These are phyloP conservation scores for Lutjanus argentimaculatus DNA, from an alignment of 2,797 vertebrate genomes.

Conservation along the genomic window DNA sequence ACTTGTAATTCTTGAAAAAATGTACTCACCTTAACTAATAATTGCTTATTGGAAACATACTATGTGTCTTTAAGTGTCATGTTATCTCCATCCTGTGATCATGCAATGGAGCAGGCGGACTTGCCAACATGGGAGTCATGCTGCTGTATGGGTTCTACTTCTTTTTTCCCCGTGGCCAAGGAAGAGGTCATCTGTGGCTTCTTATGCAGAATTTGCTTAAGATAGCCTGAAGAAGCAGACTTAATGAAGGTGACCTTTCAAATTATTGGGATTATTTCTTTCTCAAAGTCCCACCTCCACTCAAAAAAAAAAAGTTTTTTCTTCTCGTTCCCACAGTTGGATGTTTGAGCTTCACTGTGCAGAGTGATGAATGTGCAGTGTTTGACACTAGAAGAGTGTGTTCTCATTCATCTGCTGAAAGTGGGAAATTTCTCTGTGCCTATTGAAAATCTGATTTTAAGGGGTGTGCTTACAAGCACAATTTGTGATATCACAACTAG, in stretches of 20 bases:
- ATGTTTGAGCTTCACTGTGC: too few relatives aligned
- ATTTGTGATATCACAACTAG: too few relatives aligned
- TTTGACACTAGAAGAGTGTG: too few relatives aligned
- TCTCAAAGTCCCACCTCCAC: too few relatives aligned
- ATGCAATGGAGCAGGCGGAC: neutral
- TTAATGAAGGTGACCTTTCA: neutral
- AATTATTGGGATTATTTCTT: neutral
- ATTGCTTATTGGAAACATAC: neutral
- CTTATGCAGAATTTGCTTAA: neutral
- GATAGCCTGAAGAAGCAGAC: neutral
- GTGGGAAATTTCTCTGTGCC: too few relatives aligned
- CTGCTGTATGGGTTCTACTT: too few relatives aligned
- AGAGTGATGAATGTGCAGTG: too few relatives aligned
- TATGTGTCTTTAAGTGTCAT: constrained; percentile 1
- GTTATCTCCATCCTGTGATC: constrained; percentile 1
- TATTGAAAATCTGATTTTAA: too few relatives aligned
- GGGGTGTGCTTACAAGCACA: too few relatives aligned
- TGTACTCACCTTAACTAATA: neutral
- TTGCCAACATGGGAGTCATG: neutral
- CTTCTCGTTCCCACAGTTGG: too few relatives aligned
- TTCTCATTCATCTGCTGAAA: too few relatives aligned
- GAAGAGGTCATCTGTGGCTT: neutral
- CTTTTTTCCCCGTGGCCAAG: neutral
- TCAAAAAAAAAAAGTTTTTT: too few relatives aligned
- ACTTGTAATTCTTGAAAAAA: neutral